A percentile compares a stretch with the other conserved stretches of the same genome.
phyloP scores from a whole-genome alignment of 2,113 vertebrate genomes.

The Caranx ignobilis region DNA sequence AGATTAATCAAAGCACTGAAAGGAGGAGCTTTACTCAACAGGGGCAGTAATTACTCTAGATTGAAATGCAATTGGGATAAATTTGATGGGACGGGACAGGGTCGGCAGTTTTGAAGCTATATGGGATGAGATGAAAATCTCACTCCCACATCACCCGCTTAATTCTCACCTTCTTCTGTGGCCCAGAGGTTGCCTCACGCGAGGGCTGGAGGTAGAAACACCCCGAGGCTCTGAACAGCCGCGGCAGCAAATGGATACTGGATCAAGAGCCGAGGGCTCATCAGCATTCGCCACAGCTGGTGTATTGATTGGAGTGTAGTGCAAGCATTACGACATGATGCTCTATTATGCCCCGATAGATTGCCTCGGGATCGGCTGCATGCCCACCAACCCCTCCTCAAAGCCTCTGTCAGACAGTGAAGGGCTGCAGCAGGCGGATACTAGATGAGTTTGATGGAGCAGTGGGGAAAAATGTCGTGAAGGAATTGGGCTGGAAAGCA shows the following conservation, averaged over 20 bases:
- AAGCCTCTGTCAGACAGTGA: slow-evolving; percentile 28
- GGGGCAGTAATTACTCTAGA: slow-evolving; percentile 17
- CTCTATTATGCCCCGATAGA: slow-evolving; percentile 81
- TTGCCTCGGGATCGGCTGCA: slow-evolving; percentile 74
- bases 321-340: slow-evolving; percentile 73
- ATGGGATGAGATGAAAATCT: not conserved
- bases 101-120: slow-evolving; percentile 12
- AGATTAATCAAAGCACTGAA: not conserved
- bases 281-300: slow-evolving; percentile 62
- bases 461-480: not conserved
- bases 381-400: slow-evolving; percentile 6
- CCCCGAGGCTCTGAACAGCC: slow-evolving; percentile 6
- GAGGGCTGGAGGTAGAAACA: slow-evolving; percentile 11
- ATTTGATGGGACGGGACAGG: slow-evolving; percentile 9
- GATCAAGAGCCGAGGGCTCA: slow-evolving; percentile 54
- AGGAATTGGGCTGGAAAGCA: not conserved
- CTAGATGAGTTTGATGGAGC: slow-evolving; percentile 26
- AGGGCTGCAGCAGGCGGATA: slow-evolving; percentile 24
- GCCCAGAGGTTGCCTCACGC: slow-evolving; percentile 8
- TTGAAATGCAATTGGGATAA: slow-evolving; percentile 29
- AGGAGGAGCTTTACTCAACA: not conserved
- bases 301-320: slow-evolving; percentile 76
- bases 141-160: not conserved
- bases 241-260: slow-evolving; percentile 32
- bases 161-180: not conserved